Base-by-base conservation (phyloP, 30 jellyfish, hydroid and myxozoan species). In the Aurelia aurita region DNA sequence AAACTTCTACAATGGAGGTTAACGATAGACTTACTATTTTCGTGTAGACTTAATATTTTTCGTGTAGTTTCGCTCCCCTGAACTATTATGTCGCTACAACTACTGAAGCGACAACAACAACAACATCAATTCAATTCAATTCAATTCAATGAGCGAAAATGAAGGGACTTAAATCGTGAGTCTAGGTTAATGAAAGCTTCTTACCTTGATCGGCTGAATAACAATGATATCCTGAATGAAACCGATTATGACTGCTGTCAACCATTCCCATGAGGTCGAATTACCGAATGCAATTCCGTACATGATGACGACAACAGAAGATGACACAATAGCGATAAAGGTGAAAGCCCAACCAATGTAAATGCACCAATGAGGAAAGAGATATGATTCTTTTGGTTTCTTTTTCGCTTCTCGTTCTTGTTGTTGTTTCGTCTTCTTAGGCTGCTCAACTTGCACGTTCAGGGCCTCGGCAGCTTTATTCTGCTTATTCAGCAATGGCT, bases 231-330 rank as follows among this genome's bases (percentile, higher is more conserved):
- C 99, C 63, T 90, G 97, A 16, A 89, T 84, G 51, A 76, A 67
- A 19, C 89, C 80, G 25, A 87, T 58, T 1, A 85, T 82, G 13
- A 94, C 64, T 12, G 97, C 54, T 1, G 97, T 74, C 19, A 94
- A 80, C 99, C 99, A 94, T 26, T 94, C 96, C 85, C 79, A 63
- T 46, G 99, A 88, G 64, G 34, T 89, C 1, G 84, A 67, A 78
- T 94, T 94, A 23, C 97, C 99, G 45, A 94, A 94, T 28, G 78
- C 91, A 95, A 94, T 94, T 49, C 99, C 99, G 69, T 94, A 94
- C 11, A 84, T 89, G 22, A 94, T 77, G 49, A 94, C 97, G 45
- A 94, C 85, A 29, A 83, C 90, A 11, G 97, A 66, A 1, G 97
- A 94, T 7, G 95, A 85, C n/a, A 87, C 76, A 8, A 94, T 87